Evolutionary conservation across 2,113 vertebrate species (phyloP).

Genomic region (Columba janthina): DNA sequence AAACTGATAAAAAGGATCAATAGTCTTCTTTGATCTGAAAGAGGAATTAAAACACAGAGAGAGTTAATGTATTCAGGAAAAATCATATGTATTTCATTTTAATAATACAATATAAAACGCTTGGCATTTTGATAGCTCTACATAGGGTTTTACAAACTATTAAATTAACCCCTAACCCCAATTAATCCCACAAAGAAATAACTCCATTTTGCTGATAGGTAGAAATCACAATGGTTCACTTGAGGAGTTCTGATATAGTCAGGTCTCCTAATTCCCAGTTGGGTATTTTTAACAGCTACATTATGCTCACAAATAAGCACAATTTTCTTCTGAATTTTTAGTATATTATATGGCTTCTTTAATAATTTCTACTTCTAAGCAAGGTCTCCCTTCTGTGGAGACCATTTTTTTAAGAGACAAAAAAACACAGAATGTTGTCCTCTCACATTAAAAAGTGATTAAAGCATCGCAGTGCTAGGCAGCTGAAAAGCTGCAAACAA

Average conservation of each 20-base stretch:
- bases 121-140: neutral
- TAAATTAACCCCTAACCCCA: neutral
- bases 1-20: constrained; percentile 88
- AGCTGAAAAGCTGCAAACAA: neutral
- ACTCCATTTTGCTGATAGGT: neutral
- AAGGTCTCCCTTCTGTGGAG: neutral
- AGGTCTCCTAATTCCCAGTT: neutral
- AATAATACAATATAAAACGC: neutral
- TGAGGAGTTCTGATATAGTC: neutral
- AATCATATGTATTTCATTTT: neutral
- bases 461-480: neutral
- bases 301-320: neutral
- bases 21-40: constrained; percentile 85
- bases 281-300: neutral
- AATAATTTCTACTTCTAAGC: neutral
- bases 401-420: neutral
- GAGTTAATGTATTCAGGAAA: neutral
- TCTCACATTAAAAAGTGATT: neutral
- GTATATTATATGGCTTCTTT: neutral
- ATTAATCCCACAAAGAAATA: neutral
- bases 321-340: neutral
- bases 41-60: neutral
- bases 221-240: neutral
- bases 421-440: neutral
- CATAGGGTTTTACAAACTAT: neutral